phyloP scores from a whole-genome alignment of 2,888 invertebrate genomes.

The Brachyopa scutellaris region DNA sequence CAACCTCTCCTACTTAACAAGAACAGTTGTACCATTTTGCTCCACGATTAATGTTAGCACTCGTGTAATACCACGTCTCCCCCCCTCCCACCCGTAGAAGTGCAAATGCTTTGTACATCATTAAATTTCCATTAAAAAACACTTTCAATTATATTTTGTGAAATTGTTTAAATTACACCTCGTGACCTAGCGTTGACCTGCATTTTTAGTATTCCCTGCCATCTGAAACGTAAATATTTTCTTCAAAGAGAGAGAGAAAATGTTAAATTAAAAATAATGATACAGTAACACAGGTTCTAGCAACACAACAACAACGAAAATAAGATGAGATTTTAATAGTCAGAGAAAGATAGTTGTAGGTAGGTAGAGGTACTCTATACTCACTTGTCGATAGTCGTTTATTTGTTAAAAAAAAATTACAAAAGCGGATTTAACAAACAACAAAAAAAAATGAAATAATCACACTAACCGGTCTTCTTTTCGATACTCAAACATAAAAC shows the following conservation, averaged over 20 bases:
- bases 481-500: no score
- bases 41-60: neutral
- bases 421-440: no score
- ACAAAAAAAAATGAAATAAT: no score
- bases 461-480: slow-evolving; percentile 22
- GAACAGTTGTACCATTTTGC: neutral
- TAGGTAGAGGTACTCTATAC: no score
- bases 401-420: no score
- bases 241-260: no score
- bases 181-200: slow-evolving; percentile 39
- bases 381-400: no score
- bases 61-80: neutral
- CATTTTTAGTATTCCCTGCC: slow-evolving; percentile 7
- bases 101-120: slow-evolving; percentile 40
- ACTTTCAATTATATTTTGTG: slow-evolving; percentile 7
- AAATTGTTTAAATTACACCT: slow-evolving; percentile 48
- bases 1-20: neutral
- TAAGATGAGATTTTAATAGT: slow-evolving; percentile 64
- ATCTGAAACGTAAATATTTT: neutral
- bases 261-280: slow-evolving; percentile 55
- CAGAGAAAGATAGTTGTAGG: neutral
- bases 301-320: no score
- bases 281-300: slow-evolving; percentile 14
- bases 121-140: slow-evolving; percentile 60
- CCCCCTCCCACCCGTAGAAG: no score